These are phyloP conservation scores for Eudiplozoon nipponicum DNA, from an alignment of 2,888 invertebrate species.

Conservation along the genomic window DNA sequence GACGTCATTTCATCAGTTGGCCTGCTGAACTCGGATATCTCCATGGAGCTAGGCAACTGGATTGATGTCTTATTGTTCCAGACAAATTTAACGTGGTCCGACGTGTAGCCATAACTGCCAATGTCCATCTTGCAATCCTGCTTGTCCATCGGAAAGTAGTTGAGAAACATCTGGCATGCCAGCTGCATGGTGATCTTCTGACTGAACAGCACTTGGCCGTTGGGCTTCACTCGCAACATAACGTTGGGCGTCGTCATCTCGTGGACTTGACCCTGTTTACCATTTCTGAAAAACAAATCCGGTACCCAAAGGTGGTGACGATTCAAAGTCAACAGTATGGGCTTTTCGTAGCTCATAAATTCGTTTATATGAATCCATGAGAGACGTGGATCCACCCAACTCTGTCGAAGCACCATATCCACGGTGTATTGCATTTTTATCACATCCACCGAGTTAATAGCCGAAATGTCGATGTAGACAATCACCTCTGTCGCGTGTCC, in stretches of 20 bases:
- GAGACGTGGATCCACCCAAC: slow-evolving; percentile 13
- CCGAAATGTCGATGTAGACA: slow-evolving; percentile 16
- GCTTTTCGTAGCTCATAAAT: slow-evolving; percentile 9
- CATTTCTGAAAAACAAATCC: slow-evolving; percentile 16
- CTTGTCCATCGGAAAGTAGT: slow-evolving; percentile 16
- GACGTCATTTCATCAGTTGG: slow-evolving; percentile 4
- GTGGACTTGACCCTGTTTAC: slow-evolving; percentile 15
- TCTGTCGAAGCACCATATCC: slow-evolving; percentile 15
- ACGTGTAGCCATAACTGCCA: slow-evolving; percentile 16
- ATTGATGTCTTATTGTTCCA: slow-evolving; percentile 13
- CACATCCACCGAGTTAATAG: slow-evolving; percentile 16
- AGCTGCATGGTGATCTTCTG: slow-evolving; percentile 17
- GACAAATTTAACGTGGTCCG: slow-evolving; percentile 11
- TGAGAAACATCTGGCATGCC: slow-evolving; percentile 16
- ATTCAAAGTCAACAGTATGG: slow-evolving; percentile 10
- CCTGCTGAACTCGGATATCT: slow-evolving; percentile 16
- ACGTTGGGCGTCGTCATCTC: slow-evolving; percentile 16
- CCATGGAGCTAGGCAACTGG: slow-evolving; percentile 5
- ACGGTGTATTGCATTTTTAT: slow-evolving; percentile 17
- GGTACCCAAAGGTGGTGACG: slow-evolving; percentile 14
- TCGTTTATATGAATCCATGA: slow-evolving; percentile 7
- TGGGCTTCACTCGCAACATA: slow-evolving; percentile 10
- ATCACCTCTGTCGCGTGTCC: too few species aligned
- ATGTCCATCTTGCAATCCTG: slow-evolving; percentile 15
- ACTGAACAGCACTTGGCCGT: slow-evolving; percentile 14